Percentiles rank a stretch among this genome's conserved stretches.
These are phyloP conservation scores for Syrphus vitripennis DNA, from an alignment of 2,888 invertebrate species.

Conservation along the genomic window DNA sequence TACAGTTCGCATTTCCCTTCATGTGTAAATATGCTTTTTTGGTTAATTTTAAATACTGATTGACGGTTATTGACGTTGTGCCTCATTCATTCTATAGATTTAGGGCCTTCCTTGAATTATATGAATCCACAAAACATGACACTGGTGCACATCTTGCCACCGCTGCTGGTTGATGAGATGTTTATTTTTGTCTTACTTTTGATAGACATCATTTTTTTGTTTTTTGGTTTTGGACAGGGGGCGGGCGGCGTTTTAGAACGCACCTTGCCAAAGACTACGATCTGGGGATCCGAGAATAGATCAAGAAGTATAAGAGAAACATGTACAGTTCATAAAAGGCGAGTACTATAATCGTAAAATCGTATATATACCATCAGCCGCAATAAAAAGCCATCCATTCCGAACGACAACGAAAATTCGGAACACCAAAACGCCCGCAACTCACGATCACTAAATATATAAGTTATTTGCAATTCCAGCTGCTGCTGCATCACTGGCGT, in stretches of 20 bases:
- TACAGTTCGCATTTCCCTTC: background rate
- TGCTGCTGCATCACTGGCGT: constrained; percentile 25
- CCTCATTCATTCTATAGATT: background rate
- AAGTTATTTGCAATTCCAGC: constrained; percentile 59
- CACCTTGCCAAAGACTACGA: constrained; percentile 39
- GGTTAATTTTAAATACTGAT: background rate
- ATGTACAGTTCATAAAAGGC: constrained; percentile 28
- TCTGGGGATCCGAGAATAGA: constrained; percentile 47
- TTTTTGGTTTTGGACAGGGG: constrained; percentile 34
- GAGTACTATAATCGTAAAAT: constrained; percentile 60
- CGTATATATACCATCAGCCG: constrained; percentile 49
- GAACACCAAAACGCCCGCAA: constrained; percentile 42
- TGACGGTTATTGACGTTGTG: constrained; percentile 26
- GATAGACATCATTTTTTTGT: constrained; percentile 42
- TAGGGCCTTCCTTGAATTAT: constrained; percentile 1
- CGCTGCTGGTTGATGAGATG: no score
- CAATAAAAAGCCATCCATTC: constrained; percentile 42
- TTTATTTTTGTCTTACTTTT: constrained; percentile 61
- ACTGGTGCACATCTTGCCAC: background rate
- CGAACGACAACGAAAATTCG: constrained; percentile 8
- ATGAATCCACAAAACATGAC: constrained; percentile 6
- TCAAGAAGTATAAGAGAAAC: constrained; percentile 14
- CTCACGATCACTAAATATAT: background rate
- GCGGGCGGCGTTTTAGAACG: constrained; percentile 39
- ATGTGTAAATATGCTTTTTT: background rate